phyloP scores from a whole-genome alignment of 2,888 invertebrate species.

The Trissolcus brochymenae region DNA sequence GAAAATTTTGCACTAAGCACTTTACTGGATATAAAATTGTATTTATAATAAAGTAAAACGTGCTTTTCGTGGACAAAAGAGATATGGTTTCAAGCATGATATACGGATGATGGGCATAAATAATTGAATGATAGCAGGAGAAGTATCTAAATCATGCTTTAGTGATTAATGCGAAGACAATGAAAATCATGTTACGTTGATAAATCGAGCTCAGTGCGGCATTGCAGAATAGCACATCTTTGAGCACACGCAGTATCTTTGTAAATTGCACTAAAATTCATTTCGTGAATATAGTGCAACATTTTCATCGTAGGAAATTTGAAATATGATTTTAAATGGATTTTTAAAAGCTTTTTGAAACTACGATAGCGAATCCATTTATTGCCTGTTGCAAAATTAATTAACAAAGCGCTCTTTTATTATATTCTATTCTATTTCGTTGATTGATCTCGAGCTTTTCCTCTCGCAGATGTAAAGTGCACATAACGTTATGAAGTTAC shows the following conservation, averaged over 20 bases:
- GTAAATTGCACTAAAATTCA: constrained; percentile 23
- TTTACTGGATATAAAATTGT: too few species aligned
- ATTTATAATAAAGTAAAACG: too few species aligned
- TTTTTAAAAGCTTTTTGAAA: constrained; percentile 28
- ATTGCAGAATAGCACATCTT: constrained; percentile 11
- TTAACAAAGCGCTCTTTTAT: constrained; percentile 15
- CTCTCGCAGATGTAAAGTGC: background rate
- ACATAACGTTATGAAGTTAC: background rate
- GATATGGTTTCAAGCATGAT: background rate
- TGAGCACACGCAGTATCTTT: constrained; percentile 20
- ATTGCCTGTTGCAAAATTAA: constrained; percentile 7
- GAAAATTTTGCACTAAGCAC: too few species aligned
- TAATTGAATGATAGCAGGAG: constrained; percentile 6
- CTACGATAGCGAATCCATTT: constrained; percentile 4
- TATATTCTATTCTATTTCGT: constrained; percentile 10
- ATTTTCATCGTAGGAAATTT: constrained; percentile 13
- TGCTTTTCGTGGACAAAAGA: too few species aligned
- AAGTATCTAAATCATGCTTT: constrained; percentile 21
- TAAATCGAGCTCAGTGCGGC: constrained; percentile 25
- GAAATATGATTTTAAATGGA: constrained; percentile 6
- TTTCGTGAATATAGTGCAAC: constrained; percentile 2
- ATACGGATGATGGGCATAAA: constrained; percentile 11
- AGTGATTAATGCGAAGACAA: constrained; percentile 23
- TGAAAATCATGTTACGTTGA: constrained; percentile 33
- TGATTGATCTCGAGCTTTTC: constrained; percentile 1